Base-by-base conservation (phyloP, 37 sponge, comb jelly and placozoan species). In the Ianthella basta region DNA sequence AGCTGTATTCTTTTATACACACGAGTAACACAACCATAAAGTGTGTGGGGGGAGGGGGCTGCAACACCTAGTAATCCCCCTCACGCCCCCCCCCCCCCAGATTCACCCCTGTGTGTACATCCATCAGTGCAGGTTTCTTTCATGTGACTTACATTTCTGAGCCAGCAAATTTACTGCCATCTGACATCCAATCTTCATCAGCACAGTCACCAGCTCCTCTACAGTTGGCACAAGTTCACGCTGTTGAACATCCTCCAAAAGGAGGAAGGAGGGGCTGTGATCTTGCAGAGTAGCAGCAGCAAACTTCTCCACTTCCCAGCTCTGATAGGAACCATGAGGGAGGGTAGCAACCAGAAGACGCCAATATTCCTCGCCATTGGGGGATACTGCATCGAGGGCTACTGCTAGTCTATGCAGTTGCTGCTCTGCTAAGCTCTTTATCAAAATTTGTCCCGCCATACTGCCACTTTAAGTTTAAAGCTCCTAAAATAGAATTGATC, bases 261-360 rank as follows among this genome's bases (percentile, higher is more conserved):
- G 37, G 12, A 37, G 37, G 13, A 72, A 40, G 13, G 73, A 33
- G 10, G 73, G 73, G 19, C 73, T 72, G 20, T 40, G 8, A 34
- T 72, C 39, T 40, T 14, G 4, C 10, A 72, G 73, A 15, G 20
- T 34, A 37, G 32, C 73, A 12, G 23, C 12, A 12, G 73, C 73
- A 38, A 72, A 37, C 73, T 6, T 72, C 73, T 72, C 73, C 36
- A 72, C 73, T 37, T 72, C 73, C 8, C 10, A 8, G 12, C 12
- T 19, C 38, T 23, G 20, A 19, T 72, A 72, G 5, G 40, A 20
- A 5, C 35, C 38, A 8, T 13, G 5, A 38, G 73, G 73, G 14
- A 72, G 73, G 4, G 21, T 12, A 40, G 32, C 73, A 29, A 72
- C 19, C 20, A 72, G 30, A 20, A 72, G 39, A 13, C 73, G 8